These are phyloP conservation scores for Pitangus sulphuratus DNA, from an alignment of 2,797 vertebrate genomes.

Conservation along the genomic window DNA sequence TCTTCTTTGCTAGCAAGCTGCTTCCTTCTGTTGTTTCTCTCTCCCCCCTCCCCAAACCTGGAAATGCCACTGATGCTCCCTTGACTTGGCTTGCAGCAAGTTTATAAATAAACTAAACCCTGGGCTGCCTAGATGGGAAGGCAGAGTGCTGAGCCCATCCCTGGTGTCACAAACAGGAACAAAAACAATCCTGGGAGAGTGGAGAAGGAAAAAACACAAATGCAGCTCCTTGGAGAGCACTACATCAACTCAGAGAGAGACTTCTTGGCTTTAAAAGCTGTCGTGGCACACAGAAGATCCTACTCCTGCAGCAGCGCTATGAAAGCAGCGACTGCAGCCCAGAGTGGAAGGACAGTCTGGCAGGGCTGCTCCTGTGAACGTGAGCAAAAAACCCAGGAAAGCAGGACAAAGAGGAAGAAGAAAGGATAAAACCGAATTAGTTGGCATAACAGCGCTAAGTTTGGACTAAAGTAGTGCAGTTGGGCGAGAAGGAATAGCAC, in stretches of 20 bases:
- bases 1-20: background rate
- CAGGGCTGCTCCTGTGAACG: background rate
- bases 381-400: background rate
- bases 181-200: background rate
- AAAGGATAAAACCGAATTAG: background rate
- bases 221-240: background rate
- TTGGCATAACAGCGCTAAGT: background rate
- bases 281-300: background rate
- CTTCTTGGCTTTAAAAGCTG: background rate
- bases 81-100: fast-evolving
- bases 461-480: background rate
- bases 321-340: fast-evolving
- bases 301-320: fast-evolving
- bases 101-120: conserved; percentile 20
- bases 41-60: background rate
- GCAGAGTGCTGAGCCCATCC: background rate
- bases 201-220: background rate
- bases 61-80: background rate
- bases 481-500: background rate
- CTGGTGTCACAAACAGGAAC: background rate
- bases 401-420: background rate
- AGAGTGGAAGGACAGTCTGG: background rate
- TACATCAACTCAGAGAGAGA: background rate
- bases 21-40: background rate
- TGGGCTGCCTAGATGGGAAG: background rate